phyloP scores from a whole-genome alignment of 2,888 invertebrate genomes.

The Drosophila hamatofila region DNA sequence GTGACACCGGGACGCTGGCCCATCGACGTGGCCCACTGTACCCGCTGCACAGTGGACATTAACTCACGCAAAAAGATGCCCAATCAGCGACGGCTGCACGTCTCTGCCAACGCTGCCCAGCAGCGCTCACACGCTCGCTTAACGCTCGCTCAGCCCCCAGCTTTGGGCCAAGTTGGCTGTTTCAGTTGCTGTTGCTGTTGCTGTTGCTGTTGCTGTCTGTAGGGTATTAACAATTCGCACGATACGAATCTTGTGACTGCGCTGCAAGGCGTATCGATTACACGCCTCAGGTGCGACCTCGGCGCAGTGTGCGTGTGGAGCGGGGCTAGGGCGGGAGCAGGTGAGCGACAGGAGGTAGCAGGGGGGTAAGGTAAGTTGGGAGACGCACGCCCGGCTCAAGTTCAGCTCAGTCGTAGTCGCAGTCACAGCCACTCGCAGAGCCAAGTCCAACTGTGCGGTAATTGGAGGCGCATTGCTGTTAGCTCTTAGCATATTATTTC shows the following conservation, averaged over 20 bases:
- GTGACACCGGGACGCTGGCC: constrained; percentile 21
- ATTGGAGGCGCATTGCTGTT: constrained; percentile 67
- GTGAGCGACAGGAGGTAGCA: not conserved
- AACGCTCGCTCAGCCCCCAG: constrained; percentile 17
- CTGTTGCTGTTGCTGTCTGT: constrained; percentile 17
- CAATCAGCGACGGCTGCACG: constrained; percentile 41
- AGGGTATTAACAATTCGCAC: constrained; percentile 80
- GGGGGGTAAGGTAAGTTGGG: not conserved
- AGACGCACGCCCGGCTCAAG: constrained; percentile 74
- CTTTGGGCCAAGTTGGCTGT: not conserved
- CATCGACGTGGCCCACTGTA: constrained; percentile 29
- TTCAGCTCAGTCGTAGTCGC: constrained; percentile 58
- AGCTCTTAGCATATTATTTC: constrained; percentile 53
- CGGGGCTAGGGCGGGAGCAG: not conserved
- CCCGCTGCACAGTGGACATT: constrained; percentile 4
- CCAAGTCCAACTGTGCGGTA: constrained; percentile 66
- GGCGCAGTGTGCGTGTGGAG: constrained; percentile 38
- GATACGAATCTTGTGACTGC: constrained; percentile 72
- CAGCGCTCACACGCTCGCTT: constrained; percentile 58
- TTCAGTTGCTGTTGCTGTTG: constrained; percentile 1
- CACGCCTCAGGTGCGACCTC: constrained; percentile 82
- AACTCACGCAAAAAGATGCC: constrained; percentile 38
- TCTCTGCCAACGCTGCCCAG: constrained; percentile 11
- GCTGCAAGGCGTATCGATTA: constrained; percentile 73
- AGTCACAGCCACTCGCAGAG: constrained; percentile 38